Evolutionary conservation across 2,113 vertebrate species (phyloP), one percentile per base, ranked within the genome.

Genomic region (Epinephelus lanceolatus): DNA sequence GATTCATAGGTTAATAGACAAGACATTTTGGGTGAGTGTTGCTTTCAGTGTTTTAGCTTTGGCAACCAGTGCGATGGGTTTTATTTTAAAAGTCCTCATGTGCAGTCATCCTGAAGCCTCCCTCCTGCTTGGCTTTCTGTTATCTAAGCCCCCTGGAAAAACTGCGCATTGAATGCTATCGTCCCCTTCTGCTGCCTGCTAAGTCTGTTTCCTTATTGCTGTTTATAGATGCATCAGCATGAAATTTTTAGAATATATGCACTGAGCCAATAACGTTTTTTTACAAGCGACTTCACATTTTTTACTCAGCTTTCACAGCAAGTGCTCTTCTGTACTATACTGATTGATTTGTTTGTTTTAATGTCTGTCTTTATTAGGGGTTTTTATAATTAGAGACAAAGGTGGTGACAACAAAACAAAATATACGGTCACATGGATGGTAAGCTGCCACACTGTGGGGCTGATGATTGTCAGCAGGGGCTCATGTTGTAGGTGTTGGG

Each of bases 1-100:
- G 94, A 94, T 93, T 95, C 92, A 93, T 93, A 86, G 88, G 89
- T 94, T 92, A 94, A 91, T 93, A 91, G 87, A 92, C 85, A 87
- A 91, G 88, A 88, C 86, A 88, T 93, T 93, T 88, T 86, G 85
- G 85, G 83, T 30, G 84, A 88, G 82, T 87, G 89, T 89, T 86
- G 90, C 89, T 93, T 86, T 89, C 47, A 80, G 87, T 92, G 86
- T 88, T 93, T 91, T 89, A 77, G 83, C 78, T 85, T 84, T 88
- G 91, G 86, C 81, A 88, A 92, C 85, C 76, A 83, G 86, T 75
- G 84, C 49, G 57, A 67, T 79, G 76, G 83, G 56, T 76, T 92
- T 86, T 88, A 86, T 91, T 90, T 84, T 84, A 89, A 91, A 85
- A 91, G 71, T 90, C 77, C 72, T 89, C 83, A 76, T 91, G 86